Conservation (phyloP, 2,113 vertebrate genomes). For the Ammodytes dubius region DNA sequence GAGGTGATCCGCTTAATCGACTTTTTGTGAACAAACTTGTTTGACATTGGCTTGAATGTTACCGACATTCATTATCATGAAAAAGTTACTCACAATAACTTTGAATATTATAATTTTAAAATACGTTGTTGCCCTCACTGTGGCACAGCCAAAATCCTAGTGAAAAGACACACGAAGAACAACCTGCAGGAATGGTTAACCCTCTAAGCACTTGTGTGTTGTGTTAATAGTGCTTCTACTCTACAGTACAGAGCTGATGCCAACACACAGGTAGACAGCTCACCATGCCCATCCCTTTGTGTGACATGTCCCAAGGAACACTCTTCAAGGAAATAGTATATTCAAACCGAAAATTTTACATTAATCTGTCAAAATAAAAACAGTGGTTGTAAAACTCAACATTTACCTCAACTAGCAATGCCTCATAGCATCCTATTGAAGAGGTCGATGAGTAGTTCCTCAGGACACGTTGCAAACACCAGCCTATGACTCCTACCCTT, state of each 20-base stretch:
- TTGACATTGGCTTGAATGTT: too few species aligned
- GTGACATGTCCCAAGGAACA: conserved; percentile 83
- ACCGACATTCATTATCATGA: too few species aligned
- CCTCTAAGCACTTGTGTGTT: conserved; percentile 19
- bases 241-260: conserved; percentile 3
- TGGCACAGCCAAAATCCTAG: background rate
- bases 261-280: conserved; percentile 32
- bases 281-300: conserved; percentile 81
- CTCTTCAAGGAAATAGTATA: background rate
- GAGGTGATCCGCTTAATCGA: too few species aligned
- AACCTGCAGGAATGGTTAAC: background rate
- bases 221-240: conserved; percentile 27
- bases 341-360: background rate
- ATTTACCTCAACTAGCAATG: background rate
- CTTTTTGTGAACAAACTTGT: too few species aligned
- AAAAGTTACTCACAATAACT: too few species aligned
- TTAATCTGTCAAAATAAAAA: background rate
- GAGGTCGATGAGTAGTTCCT: conserved; percentile 64
- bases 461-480: conserved; percentile 74
- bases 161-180: background rate
- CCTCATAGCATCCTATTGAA: background rate
- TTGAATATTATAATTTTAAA: too few species aligned
- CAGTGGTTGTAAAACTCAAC: background rate
- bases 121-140: too few species aligned
- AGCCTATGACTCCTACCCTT: conserved; percentile 44